Base-by-base conservation (phyloP, 2,113 vertebrate genomes). In the Leptodactylus fuscus region DNA sequence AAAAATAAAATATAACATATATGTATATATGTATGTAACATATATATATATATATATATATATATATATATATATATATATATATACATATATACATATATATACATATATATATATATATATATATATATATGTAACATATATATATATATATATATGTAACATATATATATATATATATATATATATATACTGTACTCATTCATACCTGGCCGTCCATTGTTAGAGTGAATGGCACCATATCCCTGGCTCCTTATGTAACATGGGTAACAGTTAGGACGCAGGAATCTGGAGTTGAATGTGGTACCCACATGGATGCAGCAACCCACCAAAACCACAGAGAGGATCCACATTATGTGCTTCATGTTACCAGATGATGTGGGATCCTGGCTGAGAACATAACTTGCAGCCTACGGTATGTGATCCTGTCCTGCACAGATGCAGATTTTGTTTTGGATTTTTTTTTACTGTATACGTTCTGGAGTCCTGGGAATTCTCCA, bases 191-290 rank as follows among this genome's bases (percentile, higher is more conserved):
- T n/a, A n/a, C n/a, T n/a, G n/a, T n/a, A n/a, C n/a, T n/a, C n/a
- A 18, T 46, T 22, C 41, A 36, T 85, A 85, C 82, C 82, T 85
- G 60, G 73, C 20, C 46, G n/a, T 7, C 62, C 20, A n/a, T 53
- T 79, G 29, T 90, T 86, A 88, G 77, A 80, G 41, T 51, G 55
- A 48, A 16, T 67, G 15, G 73, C 67, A 10, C 90, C 87, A 81
- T 94, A 91, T 8, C 93, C 90, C 0, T 87, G 87, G 51, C 93
- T 92, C 49, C 94, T 92, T 91, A 93, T 79, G 69, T 89, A 90
- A 81, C 97, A 98, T 7, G 95, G 94, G 81, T 95, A 95, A 89
- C 97, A 98, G 90, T 88, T 92, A 58, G 94, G 94, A 90, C 95
- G 94, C 58, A 93, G 90, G 86, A 94, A 92, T 34, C 91, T 89